Percentiles rank a stretch among this genome's conserved stretches.
Evolutionary conservation across 2,797 vertebrate species (phyloP).

Genomic region (Labroides dimidiatus): DNA sequence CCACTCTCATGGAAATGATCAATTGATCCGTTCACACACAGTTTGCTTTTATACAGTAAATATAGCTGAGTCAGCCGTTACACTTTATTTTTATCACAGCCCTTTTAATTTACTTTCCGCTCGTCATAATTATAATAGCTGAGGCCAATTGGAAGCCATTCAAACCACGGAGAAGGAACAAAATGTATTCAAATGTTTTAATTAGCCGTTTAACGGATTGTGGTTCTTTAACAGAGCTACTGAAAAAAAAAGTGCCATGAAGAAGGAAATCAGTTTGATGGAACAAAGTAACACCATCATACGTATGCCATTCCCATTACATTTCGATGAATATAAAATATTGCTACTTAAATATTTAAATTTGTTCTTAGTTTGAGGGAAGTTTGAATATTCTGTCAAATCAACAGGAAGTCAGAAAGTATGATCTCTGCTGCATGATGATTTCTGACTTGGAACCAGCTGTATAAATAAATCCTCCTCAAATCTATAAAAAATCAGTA

Average conservation of each 20-base stretch:
- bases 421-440: too few relatives aligned
- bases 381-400: too few relatives aligned
- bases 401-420: too few relatives aligned
- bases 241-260: too few relatives aligned
- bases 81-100: neutral
- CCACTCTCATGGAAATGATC: neutral
- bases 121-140: slow-evolving; percentile 2
- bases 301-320: neutral
- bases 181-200: neutral
- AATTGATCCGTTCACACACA: neutral
- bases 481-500: too few relatives aligned
- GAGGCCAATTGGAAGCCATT: neutral
- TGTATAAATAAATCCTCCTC: too few relatives aligned
- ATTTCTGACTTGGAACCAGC: too few relatives aligned
- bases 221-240: neutral
- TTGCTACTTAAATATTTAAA: too few relatives aligned
- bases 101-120: neutral
- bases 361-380: too few relatives aligned
- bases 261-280: too few relatives aligned
- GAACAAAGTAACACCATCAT: neutral
- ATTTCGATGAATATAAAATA: too few relatives aligned
- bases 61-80: neutral
- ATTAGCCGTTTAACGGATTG: neutral
- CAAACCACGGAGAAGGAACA: neutral
- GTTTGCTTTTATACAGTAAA: neutral